Base-by-base conservation (phyloP, 2,113 vertebrate genomes). In the Potamarius usumacintae region DNA sequence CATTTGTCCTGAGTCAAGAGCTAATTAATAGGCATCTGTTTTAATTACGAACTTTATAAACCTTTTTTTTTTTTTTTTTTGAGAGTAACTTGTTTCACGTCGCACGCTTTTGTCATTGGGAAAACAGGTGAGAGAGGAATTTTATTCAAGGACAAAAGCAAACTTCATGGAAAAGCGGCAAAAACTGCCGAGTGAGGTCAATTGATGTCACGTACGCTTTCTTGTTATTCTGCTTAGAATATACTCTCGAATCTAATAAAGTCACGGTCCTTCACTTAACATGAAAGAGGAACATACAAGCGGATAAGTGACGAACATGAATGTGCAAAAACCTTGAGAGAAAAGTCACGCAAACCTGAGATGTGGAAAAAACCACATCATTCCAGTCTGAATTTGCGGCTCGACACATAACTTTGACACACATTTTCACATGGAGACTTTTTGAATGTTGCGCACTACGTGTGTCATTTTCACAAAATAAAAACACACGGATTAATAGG, bases 11-110 rank as follows among this genome's bases (percentile, higher is more conserved):
- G 92, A 92, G 93, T 94, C 94, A 93, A 89, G 93, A 93, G 91
- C 80, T 92, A 94, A 95, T 96, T 94, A 94, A 95, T 96, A 94
- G 91, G 94, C 95, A 96, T 95, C 94, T 96, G 95, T 91, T 94
- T 93, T 92, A 90, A 94, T 92, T 92, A 94, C 87, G 90, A 72
- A 95, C 91, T 92, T 79, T 94, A 92, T 82, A 89, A 89, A 91
- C 92, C 94, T 95, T 94, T 94, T 92, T 92, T 89, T 89, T 95
- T 95, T 94, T 94, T 92, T 92, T 92, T 89, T 89, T 94, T 93
- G 91, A 91, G 95, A 77, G 50, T 92, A 92, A 90, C 88, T 90
- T 91, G 88, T 72, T 90, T 58, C 67, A 69, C 42, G 55, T 50
- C 18, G 25, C 30, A 48, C 58, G 82, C 30, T 22, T 57, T 80